Conservation (phyloP, 2,797 vertebrate genomes). For the Cryptoprocta ferox region DNA sequence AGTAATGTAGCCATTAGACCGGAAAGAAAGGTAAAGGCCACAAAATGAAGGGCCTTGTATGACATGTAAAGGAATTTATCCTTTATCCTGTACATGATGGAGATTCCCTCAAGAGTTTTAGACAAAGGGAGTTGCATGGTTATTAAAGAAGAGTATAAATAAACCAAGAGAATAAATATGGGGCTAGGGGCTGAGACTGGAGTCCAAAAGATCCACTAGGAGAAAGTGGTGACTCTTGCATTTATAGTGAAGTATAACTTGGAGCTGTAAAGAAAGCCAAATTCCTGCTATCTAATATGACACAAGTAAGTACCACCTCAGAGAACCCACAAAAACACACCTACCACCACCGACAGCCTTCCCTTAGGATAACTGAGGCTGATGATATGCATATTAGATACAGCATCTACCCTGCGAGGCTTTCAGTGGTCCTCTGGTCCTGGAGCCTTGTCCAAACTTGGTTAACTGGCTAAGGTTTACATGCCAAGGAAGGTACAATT, state of each 20-base stretch:
- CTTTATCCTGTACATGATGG: neutral
- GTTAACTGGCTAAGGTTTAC: neutral
- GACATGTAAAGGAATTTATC: neutral
- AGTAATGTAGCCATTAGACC: constrained; percentile 4
- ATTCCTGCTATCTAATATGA: neutral
- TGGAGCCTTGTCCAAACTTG: neutral
- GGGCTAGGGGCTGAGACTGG: neutral
- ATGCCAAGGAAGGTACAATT: neutral
- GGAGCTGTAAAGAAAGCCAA: neutral
- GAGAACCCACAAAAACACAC: neutral
- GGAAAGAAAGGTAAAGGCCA: neutral
- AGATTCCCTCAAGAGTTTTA: constrained; percentile 12
- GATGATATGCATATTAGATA: neutral
- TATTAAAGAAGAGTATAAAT: neutral
- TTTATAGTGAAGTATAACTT: neutral
- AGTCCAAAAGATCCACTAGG: neutral
- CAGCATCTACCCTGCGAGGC: neutral
- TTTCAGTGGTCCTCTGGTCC: neutral
- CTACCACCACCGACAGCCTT: neutral
- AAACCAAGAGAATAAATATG: neutral
- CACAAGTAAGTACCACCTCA: neutral
- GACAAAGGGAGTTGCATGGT: neutral
- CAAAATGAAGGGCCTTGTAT: neutral
- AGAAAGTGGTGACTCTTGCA: neutral
- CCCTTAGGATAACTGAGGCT: neutral